A percentile compares a stretch with the other conserved stretches of the same genome.
Conservation (phyloP, 1,140 invertebrate species). For the Caenorhabditis inopinata region DNA sequence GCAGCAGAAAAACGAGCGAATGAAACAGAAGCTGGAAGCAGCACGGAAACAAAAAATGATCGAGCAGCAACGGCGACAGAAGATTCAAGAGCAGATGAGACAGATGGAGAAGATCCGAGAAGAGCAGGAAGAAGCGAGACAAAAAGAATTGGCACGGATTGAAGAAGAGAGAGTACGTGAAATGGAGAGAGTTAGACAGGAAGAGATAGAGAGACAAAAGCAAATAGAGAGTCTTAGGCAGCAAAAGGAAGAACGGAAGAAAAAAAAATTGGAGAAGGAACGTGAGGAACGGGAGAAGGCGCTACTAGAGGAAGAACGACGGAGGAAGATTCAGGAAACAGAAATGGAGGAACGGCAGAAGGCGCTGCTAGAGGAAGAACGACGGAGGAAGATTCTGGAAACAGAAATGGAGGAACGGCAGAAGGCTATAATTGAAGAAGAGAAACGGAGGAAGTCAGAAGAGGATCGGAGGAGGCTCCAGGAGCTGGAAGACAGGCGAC, state of each 20-base stretch:
- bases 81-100: conserved; percentile 13
- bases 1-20: conserved; percentile 26
- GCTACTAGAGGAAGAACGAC: neutral
- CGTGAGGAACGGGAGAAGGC: neutral
- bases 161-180: conserved; percentile 63
- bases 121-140: conserved; percentile 27
- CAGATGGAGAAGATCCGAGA: conserved; percentile 4
- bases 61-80: conserved; percentile 21
- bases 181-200: conserved; percentile 59
- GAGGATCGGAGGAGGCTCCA: neutral
- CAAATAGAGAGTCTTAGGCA: conserved; percentile 69
- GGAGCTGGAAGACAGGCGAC: neutral
- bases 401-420: neutral
- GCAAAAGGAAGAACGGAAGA: conserved; percentile 16
- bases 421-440: neutral
- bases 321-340: neutral
- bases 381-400: neutral
- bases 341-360: neutral
- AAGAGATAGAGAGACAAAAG: conserved; percentile 72
- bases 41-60: conserved; percentile 37
- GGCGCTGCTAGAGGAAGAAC: neutral
- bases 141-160: conserved; percentile 50
- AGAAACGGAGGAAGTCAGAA: neutral
- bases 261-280: neutral
- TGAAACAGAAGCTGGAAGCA: conserved; percentile 20